Evolutionary conservation across 2,888 invertebrate species (phyloP), one percentile per base, ranked within the genome.

Genomic region (Spilosoma lubricipeda): DNA sequence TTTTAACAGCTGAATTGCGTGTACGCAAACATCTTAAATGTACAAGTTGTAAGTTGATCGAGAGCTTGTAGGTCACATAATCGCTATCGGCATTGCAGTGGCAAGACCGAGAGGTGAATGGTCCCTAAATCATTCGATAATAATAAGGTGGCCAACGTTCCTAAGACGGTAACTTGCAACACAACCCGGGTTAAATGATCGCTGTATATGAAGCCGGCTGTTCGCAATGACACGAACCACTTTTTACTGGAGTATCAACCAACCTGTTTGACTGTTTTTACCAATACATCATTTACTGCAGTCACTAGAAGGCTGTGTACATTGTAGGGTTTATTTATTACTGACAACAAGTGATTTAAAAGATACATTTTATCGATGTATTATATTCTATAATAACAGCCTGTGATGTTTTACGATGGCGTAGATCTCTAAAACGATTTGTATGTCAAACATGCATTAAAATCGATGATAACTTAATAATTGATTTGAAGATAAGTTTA

Each of bases 61-160:
- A 72, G 78, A 82, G 74, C 82, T 83, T 80, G 82, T 84, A 81
- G 84, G 84, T 86, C 85, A 84, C 80, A 76, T 81, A 83, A 83
- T 85, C 83, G 83, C 80, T 39, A 77, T 70, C 69, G 80, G 84
- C 80, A 84, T 84, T 87, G 86, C 81, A 84, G 79, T 85, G 78
- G 86, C 87, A 84, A 87, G 88, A 83, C 80, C 87, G 93, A 93
- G 93, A 93, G 93, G 93, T 93, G 92, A 94, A 94, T 80, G 93
- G 88, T 93, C 91, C 89, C 87, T 90, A 88, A 91, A 90, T 90
- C 90, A 92, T 89, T 90, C 88, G 72, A 83, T 82, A 76, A 78
- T 79, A 80, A 52, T 74, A 80, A 85, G 76, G 81, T 80, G 82
- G 82, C 82, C 83, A 80, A 81, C 88, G 82, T 81, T 90, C 93